These are phyloP conservation scores for Pachyuromys duprasi DNA, from an alignment of 2,797 vertebrate species.

Conservation along the genomic window DNA sequence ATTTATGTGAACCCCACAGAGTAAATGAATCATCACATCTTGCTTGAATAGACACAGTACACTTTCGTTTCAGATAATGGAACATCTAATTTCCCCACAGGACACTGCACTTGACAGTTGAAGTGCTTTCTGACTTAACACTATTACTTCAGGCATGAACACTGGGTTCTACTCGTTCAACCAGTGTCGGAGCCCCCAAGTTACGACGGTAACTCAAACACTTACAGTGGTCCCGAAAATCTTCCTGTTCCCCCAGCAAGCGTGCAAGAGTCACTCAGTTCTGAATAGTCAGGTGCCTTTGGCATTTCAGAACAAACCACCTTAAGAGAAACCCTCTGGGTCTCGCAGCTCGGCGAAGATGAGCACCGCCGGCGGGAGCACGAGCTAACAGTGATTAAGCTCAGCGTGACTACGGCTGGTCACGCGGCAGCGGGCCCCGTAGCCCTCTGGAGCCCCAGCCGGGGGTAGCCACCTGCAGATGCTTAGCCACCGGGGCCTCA, in stretches of 20 bases:
- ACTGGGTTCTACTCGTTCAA: conserved; percentile 23
- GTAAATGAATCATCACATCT: neutral
- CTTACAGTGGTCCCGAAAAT: conserved; percentile 82
- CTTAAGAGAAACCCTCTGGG: conserved; percentile 62
- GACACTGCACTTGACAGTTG: conserved; percentile 27
- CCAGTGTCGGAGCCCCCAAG: neutral
- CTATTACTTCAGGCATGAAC: conserved; percentile 7
- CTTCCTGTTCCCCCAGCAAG: conserved; percentile 79
- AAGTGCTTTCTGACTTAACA: neutral
- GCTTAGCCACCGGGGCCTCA: conserved; percentile 20
- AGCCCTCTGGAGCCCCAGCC: neutral
- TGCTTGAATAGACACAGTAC: neutral
- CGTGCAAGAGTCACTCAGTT: conserved; percentile 76
- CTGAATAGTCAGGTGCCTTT: conserved; percentile 76
- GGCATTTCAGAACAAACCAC: conserved; percentile 78
- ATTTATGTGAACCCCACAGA: conserved; percentile 27
- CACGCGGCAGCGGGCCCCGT: conserved; percentile 57
- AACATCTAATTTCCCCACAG: neutral
- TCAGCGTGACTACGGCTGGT: conserved; percentile 64
- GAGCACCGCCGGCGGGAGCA: conserved; percentile 48
- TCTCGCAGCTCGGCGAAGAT: conserved; percentile 27
- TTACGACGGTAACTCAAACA: conserved; percentile 72
- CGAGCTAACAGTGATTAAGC: conserved; percentile 61
- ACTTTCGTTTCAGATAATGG: neutral
- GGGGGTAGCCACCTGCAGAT: neutral